Conservation (phyloP, 2,888 invertebrate genomes). For the Cephalotes varians region DNA sequence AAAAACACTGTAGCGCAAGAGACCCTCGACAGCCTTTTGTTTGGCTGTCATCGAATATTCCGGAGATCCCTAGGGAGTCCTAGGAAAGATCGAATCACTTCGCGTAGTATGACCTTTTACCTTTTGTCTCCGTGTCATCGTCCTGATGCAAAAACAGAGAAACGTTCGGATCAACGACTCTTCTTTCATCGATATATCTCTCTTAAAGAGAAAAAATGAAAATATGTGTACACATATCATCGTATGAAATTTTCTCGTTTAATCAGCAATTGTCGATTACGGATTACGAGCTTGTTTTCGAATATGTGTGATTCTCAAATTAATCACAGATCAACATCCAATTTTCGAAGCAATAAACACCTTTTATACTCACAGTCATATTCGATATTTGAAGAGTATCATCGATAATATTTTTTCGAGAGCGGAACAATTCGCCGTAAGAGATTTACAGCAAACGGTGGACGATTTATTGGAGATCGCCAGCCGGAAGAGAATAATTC, state of each 20-base stretch:
- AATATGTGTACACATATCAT: neutral
- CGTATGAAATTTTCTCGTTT: neutral
- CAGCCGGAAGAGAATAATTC: constrained; percentile 41
- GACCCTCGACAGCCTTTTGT: constrained; percentile 79
- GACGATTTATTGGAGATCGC: constrained; percentile 27
- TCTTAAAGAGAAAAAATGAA: neutral
- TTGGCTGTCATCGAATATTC: constrained; percentile 80
- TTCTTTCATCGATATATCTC: neutral
- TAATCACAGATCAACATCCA: neutral
- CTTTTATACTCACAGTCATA: neutral
- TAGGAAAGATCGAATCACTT: constrained; percentile 54
- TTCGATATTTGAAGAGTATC: neutral
- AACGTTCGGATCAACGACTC: constrained; percentile 5
- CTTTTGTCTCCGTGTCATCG: constrained; percentile 48
- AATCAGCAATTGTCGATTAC: neutral
- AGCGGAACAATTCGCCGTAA: neutral
- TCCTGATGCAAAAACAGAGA: constrained; percentile 1
- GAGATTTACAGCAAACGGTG: neutral
- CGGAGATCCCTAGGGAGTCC: constrained; percentile 58
- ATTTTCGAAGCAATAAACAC: neutral
- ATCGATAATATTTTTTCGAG: neutral
- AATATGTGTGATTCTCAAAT: neutral
- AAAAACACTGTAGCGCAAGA: constrained; percentile 81
- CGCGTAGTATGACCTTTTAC: constrained; percentile 45
- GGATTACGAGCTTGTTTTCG: neutral